Evolutionary conservation across 1,140 invertebrate species (phyloP).

Genomic region (Tribolium madens): DNA sequence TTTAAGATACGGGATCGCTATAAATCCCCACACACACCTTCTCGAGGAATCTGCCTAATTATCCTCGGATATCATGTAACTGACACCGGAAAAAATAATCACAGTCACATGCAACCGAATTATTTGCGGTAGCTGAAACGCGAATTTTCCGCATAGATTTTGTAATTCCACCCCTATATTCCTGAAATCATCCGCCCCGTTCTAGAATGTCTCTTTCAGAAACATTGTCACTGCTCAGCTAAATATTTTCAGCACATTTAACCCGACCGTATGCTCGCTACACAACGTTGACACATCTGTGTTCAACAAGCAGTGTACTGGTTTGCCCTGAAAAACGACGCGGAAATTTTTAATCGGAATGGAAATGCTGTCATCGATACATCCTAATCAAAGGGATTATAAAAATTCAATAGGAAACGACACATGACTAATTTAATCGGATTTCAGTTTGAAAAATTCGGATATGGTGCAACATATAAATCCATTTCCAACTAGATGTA

Average conservation of each 20-base stretch:
- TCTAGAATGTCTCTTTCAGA: conserved; percentile 40
- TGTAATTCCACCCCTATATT: conserved; percentile 42
- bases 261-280: conserved; percentile 52
- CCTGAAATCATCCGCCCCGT: conserved; percentile 40
- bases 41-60: conserved; percentile 41
- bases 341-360: not conserved
- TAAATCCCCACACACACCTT: conserved; percentile 48
- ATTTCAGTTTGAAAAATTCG: not conserved
- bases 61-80: conserved; percentile 5
- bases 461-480: no score
- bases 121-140: conserved; percentile 28
- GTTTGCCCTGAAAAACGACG: conserved; percentile 17
- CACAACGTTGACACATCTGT: conserved; percentile 51
- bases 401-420: conserved; percentile 2
- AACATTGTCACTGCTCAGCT: conserved; percentile 45
- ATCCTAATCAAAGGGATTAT: conserved; percentile 8
- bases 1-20: conserved; percentile 51
- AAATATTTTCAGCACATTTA: conserved; percentile 60
- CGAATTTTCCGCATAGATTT: conserved; percentile 44
- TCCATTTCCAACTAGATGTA: no score
- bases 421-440: not conserved
- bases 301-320: conserved; percentile 49
- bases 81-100: not conserved
- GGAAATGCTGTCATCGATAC: conserved; percentile 14
- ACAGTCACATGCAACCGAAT: conserved; percentile 29